Evolutionary conservation across 2,888 invertebrate species (phyloP), one percentile per base, ranked within the genome.

Genomic region (Megamerina dolium): DNA sequence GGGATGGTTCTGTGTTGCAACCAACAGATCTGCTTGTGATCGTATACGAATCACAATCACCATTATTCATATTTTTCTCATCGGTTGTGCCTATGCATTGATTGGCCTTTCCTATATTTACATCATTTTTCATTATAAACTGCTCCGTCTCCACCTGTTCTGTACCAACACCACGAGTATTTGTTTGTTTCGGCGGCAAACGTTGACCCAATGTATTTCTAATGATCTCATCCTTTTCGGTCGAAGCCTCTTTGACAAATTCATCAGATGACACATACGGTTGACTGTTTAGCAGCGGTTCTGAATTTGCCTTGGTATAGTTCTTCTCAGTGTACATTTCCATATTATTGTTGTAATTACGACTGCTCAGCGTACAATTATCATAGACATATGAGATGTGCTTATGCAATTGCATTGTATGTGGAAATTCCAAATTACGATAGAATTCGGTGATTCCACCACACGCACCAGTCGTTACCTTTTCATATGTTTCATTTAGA

Each of bases 391-490:
- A n/a, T 10, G 10, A 23, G n/a, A 18, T 34, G 4, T 34, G 21
- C 17, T 32, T 37, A 16, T 34, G 42, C 16, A 18, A 17, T 9
- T 39, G 44, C 12, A 42, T 14, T 12, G 31, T 35, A 18, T 20
- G 36, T 1, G 41, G 18, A 34, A 41, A 45, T 18, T 50, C 46
- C 13, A 31, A 13, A 37, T 43, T 45, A 8, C 41, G 32, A 41
- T 41, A 45, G 33, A 30, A 33, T 14, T 50, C 50, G 8, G 30
- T 34, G 3, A 45, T 19, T n/a, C 46, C 43, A 21, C 36, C 48
- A n/a, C 41, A n/a, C n/a, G n/a, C n/a, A n/a, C n/a, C n/a, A n/a
- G n/a, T n/a, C n/a, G n/a, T n/a, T n/a, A n/a, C n/a, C n/a, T n/a
- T n/a, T n/a, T n/a, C n/a, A n/a, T 34, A 46, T 6, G 39, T 35